Percentiles rank a stretch among this genome's conserved stretches.
Evolutionary conservation across 2,888 invertebrate genomes (phyloP).

Genomic region (Parthenolecanium corni): DNA sequence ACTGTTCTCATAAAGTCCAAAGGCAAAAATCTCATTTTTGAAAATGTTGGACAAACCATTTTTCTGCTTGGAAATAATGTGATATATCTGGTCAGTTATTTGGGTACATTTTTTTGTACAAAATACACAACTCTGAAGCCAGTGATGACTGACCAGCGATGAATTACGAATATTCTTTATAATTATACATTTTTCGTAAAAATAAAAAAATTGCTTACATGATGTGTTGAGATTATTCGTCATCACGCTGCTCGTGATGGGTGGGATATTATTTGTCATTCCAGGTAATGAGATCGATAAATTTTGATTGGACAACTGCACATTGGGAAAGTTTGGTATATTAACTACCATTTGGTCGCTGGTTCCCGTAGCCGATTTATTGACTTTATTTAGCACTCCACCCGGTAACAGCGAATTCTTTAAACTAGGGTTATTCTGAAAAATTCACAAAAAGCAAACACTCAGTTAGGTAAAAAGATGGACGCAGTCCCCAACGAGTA

Average conservation of each 20-base stretch:
- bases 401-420: slow-evolving; percentile 60
- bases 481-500: not conserved
- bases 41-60: not conserved
- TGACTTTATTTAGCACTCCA: slow-evolving; percentile 37
- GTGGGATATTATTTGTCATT: slow-evolving; percentile 58
- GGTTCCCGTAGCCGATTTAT: slow-evolving; percentile 58
- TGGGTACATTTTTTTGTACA: too few species aligned
- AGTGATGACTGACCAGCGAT: too few species aligned
- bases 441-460: slow-evolving; percentile 37
- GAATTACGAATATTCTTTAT: too few species aligned
- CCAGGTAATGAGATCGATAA: slow-evolving; percentile 73
- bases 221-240: slow-evolving; percentile 42
- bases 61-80: not conserved
- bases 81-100: too few species aligned
- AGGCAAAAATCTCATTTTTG: not conserved
- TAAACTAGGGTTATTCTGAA: slow-evolving; percentile 58
- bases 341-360: slow-evolving; percentile 46
- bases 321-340: slow-evolving; percentile 28
- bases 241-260: slow-evolving; percentile 55
- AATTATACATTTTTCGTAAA: too few species aligned
- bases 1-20: too few species aligned
- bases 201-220: too few species aligned
- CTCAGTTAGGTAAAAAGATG: not conserved
- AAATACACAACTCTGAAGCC: too few species aligned
- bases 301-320: slow-evolving; percentile 40